Evolutionary conservation across 2,113 vertebrate species (phyloP), one percentile per base, ranked within the genome.

Genomic region (Phrynocephalus versicolor): DNA sequence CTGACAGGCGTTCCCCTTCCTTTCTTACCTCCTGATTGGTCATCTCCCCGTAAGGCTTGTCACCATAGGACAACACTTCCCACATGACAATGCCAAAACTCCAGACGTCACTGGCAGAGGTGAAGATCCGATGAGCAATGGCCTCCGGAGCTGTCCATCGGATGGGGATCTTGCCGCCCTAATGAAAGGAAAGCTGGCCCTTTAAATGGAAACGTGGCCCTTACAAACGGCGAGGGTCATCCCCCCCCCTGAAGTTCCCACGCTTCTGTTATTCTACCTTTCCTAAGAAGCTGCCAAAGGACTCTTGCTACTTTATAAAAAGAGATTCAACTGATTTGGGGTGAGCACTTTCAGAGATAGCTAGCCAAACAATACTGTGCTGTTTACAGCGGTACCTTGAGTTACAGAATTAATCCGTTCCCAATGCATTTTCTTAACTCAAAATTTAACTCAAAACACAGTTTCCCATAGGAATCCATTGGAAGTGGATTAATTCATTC

Each of bases 31-130:
- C 96, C 89, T 97, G 97, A 83, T 97, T 97, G 88, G 87, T 95
- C 96, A 97, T 97, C 41, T 96, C 92, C n/a, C 96, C 96, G 0
- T 97, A 97, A 0, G 97, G 97, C 82, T 97, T 96, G 92, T 97
- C 97, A 72, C 97, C 96, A 81, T 97, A 97, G 23, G 96, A 97
- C 21, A 96, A 90, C 92, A 97, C 96, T 82, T 97, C 97, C 97
- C 97, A 97, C 95, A 96, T 97, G 77, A 97, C 96, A 0, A 97
- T 96, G 62, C 96, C 97, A 79, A 96, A 97, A 90, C 97, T 97
- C 97, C 97, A 97, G 81, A 97, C 96, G 0, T 97, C 97, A 1
- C 97, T 97, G 88, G 96, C 95, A 0, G 95, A 95, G 57, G 96
- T 97, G 78, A 97, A 97, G 92, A 95, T 96, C 27, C 95, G 93